Conservation (phyloP, 2,113 vertebrate species). For the Oryzias melastigma region DNA sequence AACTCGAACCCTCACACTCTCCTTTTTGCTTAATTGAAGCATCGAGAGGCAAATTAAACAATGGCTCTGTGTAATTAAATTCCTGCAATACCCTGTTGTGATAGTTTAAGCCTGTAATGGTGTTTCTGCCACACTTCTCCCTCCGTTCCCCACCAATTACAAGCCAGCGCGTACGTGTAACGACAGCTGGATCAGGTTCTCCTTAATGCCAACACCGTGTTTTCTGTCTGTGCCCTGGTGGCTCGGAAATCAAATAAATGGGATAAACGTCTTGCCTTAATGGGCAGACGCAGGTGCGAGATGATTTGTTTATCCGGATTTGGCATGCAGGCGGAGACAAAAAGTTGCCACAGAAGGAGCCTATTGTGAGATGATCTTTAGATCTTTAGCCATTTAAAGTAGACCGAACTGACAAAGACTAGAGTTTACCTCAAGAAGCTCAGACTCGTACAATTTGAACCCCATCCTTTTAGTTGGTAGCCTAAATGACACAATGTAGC, state of each 20-base stretch:
- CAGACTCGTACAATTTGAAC: too few species aligned
- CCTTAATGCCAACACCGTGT: slow-evolving; percentile 65
- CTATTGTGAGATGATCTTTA: background rate
- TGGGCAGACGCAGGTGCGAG: slow-evolving; percentile 74
- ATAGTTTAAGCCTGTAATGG: slow-evolving; percentile 75
- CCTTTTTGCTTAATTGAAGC: slow-evolving; percentile 63
- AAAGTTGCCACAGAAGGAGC: slow-evolving; percentile 23
- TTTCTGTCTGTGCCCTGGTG: slow-evolving; percentile 64
- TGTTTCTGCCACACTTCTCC: slow-evolving; percentile 67
- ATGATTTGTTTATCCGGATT: slow-evolving; percentile 69
- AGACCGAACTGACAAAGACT: too few species aligned
- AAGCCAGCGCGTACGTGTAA: slow-evolving; percentile 71
- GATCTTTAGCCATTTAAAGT: too few species aligned
- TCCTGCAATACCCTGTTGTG: slow-evolving; percentile 75
- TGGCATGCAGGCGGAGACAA: slow-evolving; percentile 41
- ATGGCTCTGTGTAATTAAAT: slow-evolving; percentile 78
- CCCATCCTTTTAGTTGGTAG: too few species aligned
- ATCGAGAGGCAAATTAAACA: slow-evolving; percentile 77
- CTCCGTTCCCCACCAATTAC: slow-evolving; percentile 77
- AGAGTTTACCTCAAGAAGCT: too few species aligned
- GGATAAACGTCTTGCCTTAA: slow-evolving; percentile 58
- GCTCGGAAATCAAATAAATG: slow-evolving; percentile 77
- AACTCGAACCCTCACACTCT: slow-evolving; percentile 60
- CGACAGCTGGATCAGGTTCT: slow-evolving; percentile 74
- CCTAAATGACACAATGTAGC: too few species aligned